Percentiles rank a stretch among this genome's conserved stretches.
These are phyloP conservation scores for Chloroclysta siterata DNA, from an alignment of 2,888 invertebrate species.

Conservation along the genomic window DNA sequence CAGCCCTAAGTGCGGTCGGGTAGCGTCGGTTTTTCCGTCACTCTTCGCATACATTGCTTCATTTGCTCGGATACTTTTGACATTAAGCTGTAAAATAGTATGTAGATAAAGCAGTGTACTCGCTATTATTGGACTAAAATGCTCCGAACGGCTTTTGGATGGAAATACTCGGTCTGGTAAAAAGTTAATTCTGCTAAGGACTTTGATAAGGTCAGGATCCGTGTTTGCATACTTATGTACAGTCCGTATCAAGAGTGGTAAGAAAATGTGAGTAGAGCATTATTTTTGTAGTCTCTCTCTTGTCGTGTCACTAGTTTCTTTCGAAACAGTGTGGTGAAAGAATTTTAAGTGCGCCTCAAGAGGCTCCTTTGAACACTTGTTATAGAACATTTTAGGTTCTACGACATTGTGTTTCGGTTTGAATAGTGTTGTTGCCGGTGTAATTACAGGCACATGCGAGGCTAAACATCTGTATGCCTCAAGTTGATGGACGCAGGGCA, in stretches of 20 bases:
- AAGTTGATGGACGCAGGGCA: too few species aligned
- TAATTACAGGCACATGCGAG: too few species aligned
- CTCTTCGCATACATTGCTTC: not conserved
- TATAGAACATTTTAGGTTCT: too few species aligned
- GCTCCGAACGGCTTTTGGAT: not conserved
- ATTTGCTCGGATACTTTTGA: not conserved
- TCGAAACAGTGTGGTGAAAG: too few species aligned
- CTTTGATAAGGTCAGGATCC: constrained; percentile 19
- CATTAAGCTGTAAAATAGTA: not conserved
- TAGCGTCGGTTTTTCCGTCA: not conserved
- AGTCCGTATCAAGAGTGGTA: not conserved
- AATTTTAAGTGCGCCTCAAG: too few species aligned
- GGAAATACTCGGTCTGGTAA: constrained; percentile 49
- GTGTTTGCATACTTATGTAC: constrained; percentile 14
- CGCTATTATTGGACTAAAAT: not conserved
- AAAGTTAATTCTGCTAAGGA: constrained; percentile 67
- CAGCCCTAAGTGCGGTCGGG: constrained; percentile 49
- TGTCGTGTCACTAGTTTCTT: too few species aligned
- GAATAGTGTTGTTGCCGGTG: too few species aligned
- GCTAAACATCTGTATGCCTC: too few species aligned
- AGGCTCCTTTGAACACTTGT: too few species aligned
- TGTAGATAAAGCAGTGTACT: not conserved
- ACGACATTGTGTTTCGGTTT: too few species aligned
- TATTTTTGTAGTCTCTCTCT: too few species aligned
- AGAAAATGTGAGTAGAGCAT: not conserved